Evolutionary conservation across 2,888 invertebrate species (phyloP).

Genomic region (Liposcelis brunnea): DNA sequence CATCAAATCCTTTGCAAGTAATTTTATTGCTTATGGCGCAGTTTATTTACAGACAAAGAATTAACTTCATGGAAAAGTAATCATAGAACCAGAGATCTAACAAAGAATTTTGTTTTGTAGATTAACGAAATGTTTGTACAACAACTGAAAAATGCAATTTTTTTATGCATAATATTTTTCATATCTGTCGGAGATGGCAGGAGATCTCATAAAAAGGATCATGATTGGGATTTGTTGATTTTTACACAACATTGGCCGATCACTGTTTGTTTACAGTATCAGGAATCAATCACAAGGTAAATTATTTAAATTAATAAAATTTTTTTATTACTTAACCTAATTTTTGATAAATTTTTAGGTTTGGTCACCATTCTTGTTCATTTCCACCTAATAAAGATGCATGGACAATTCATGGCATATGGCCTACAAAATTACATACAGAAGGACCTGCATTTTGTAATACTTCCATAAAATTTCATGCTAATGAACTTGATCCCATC

Average conservation of each 20-base stretch:
- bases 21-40: too few species aligned
- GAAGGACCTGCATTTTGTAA: constrained; percentile 57
- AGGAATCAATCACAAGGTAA: constrained; percentile 26
- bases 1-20: too few species aligned
- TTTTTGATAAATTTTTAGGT: constrained; percentile 8
- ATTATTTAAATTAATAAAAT: too few species aligned
- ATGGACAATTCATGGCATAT: constrained; percentile 71
- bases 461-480: constrained; percentile 45
- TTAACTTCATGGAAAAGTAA: too few species aligned
- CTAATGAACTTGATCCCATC: constrained; percentile 38
- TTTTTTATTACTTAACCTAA: too few species aligned
- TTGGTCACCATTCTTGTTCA: constrained; percentile 35
- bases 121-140: too few species aligned
- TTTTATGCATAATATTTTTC: too few species aligned
- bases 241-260: constrained; percentile 70
- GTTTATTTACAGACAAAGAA: too few species aligned
- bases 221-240: constrained; percentile 55
- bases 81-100: too few species aligned
- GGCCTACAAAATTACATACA: constrained; percentile 51
- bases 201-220: background rate
- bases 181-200: too few species aligned
- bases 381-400: constrained; percentile 39
- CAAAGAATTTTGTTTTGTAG: too few species aligned
- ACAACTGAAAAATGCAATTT: too few species aligned
- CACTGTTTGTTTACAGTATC: constrained; percentile 45